Evolutionary conservation across 1,140 invertebrate species (phyloP).

Genomic region (Meloidogyne hapla): DNA sequence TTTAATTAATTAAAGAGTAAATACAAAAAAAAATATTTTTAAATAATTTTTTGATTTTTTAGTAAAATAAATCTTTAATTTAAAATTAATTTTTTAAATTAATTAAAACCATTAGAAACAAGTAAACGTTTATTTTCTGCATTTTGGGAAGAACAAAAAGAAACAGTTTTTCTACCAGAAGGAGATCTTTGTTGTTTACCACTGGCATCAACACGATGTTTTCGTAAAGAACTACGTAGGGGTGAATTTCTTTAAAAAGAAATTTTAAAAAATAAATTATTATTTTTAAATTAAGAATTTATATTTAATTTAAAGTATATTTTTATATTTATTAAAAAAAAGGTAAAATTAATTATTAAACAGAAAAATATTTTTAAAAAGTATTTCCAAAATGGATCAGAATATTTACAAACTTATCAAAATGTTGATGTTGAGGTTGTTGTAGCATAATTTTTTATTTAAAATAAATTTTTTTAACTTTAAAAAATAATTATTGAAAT

Average conservation of each 20-base stretch:
- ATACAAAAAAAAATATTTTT: too few relatives aligned
- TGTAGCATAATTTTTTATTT: background rate
- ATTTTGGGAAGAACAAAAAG: slow-evolving; percentile 55
- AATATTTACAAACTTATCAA: slow-evolving; percentile 15
- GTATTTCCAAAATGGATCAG: too few relatives aligned
- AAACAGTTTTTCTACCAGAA: slow-evolving; percentile 59
- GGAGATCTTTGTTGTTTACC: slow-evolving; percentile 49
- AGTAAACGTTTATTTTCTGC: slow-evolving; percentile 63
- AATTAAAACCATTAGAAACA: slow-evolving; percentile 66
- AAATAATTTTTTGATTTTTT: too few relatives aligned
- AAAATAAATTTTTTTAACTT: background rate
- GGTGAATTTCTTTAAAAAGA: slow-evolving; percentile 31
- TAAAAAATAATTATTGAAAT: background rate
- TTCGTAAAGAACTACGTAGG: slow-evolving; percentile 39
- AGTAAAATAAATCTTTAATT: background rate
- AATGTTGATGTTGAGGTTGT: slow-evolving; percentile 14
- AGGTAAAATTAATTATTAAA: background rate
- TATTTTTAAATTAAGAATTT: background rate
- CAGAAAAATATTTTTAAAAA: too few relatives aligned
- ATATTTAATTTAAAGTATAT: too few relatives aligned
- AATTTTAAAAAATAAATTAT: background rate
- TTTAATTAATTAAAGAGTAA: slow-evolving; percentile 3
- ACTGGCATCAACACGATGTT: slow-evolving; percentile 15
- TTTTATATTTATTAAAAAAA: background rate
- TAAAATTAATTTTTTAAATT: background rate